Percentiles rank a stretch among this genome's conserved stretches.
These are phyloP conservation scores for Gymnocheta viridis DNA, from an alignment of 2,888 invertebrate species.

Conservation along the genomic window DNA sequence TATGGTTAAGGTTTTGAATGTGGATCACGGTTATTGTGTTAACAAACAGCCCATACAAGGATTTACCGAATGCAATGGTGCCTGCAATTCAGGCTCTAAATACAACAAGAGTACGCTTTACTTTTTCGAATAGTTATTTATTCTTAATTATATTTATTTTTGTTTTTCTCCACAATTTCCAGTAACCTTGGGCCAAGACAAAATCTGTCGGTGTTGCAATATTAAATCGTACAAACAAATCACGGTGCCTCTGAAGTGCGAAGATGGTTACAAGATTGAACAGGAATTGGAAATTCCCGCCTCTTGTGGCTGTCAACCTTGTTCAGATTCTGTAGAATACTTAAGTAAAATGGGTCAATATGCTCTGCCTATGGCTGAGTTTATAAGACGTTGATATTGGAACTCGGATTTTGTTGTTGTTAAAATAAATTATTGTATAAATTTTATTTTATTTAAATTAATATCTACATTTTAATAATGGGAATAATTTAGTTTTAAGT, in stretches of 20 bases:
- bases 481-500: background rate
- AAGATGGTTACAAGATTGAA: constrained; percentile 79
- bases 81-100: constrained; percentile 87
- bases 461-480: background rate
- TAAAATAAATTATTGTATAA: constrained; percentile 8
- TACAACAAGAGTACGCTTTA: constrained; percentile 85
- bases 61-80: constrained; percentile 88
- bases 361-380: constrained; percentile 57
- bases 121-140: background rate
- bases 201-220: constrained; percentile 85
- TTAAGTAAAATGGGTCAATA: constrained; percentile 70
- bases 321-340: constrained; percentile 72
- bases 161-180: constrained; percentile 69
- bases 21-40: constrained; percentile 85
- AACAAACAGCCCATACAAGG: constrained; percentile 85
- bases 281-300: constrained; percentile 78
- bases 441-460: constrained; percentile 5
- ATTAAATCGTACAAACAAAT: constrained; percentile 79
- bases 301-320: constrained; percentile 77
- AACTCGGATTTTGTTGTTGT: background rate
- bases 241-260: constrained; percentile 81
- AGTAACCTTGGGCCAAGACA: constrained; percentile 84
- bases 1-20: constrained; percentile 83
- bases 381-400: constrained; percentile 53
- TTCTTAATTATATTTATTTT: background rate